Evolutionary conservation across 2,113 vertebrate genomes (phyloP).

Genomic region (Thermophis baileyi): DNA sequence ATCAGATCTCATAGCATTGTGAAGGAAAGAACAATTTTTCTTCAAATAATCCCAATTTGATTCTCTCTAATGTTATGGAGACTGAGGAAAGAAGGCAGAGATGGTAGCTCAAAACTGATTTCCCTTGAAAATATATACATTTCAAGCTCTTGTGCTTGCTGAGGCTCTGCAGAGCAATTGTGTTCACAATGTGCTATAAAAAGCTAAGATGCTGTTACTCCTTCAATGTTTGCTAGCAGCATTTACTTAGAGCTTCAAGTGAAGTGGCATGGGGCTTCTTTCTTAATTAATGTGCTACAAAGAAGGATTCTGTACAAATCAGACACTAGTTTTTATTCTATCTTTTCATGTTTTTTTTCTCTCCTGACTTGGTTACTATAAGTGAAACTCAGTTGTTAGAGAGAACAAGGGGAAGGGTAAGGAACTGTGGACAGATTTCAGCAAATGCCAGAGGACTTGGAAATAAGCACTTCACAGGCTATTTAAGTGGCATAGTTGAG

Average conservation of each 20-base stretch:
- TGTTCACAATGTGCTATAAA: slow-evolving; percentile 40
- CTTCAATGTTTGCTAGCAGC: neutral
- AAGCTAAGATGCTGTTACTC: neutral
- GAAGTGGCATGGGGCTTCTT: neutral
- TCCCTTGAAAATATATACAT: slow-evolving; percentile 34
- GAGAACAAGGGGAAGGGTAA: neutral
- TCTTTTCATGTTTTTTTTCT: neutral
- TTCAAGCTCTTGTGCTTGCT: neutral
- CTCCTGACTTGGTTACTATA: too few species aligned
- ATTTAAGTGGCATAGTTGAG: neutral
- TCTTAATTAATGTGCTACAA: neutral
- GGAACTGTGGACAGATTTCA: neutral
- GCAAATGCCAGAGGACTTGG: neutral
- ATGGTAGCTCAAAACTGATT: slow-evolving; percentile 28
- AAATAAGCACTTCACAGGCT: neutral
- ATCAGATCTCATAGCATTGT: neutral
- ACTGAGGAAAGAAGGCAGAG: neutral
- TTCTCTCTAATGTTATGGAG: slow-evolving; percentile 1
- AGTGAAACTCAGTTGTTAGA: neutral
- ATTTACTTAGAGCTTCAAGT: slow-evolving; percentile 7
- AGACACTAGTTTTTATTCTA: neutral
- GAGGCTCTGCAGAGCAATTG: slow-evolving; percentile 34
- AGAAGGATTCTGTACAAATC: neutral
- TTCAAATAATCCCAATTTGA: slow-evolving; percentile 41
- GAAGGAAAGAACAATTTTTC: slow-evolving; percentile 14